A percentile compares a stretch with the other conserved stretches of the same genome.
Conservation (phyloP, 2,797 vertebrate species). For the Xiphophorus birchmanni region DNA sequence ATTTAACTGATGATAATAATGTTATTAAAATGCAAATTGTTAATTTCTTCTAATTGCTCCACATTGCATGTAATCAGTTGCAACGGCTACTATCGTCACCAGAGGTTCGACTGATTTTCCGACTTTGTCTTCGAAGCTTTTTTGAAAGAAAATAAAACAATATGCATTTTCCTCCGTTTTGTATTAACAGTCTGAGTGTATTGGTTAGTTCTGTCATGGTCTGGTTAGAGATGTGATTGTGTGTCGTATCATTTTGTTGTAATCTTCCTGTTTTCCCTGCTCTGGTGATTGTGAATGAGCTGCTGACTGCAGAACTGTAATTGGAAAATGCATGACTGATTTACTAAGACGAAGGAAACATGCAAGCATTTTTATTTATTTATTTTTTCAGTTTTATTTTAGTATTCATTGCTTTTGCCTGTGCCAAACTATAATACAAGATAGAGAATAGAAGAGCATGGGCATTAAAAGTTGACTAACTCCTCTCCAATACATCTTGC, state of each 20-base stretch:
- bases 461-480: constrained; percentile 5
- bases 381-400: constrained; percentile 21
- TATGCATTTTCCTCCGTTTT: constrained; percentile 20
- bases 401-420: constrained; percentile 19
- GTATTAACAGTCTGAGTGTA: constrained; percentile 17
- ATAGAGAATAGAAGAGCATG: constrained; percentile 12
- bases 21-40: constrained; percentile 99
- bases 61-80: constrained; percentile 91
- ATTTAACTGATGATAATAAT: constrained; percentile 92
- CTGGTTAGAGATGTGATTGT: constrained; percentile 63
- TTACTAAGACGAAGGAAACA: constrained; percentile 47
- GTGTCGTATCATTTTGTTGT: constrained; percentile 63
- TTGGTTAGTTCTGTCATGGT: constrained; percentile 56
- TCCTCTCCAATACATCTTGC: constrained; percentile 13
- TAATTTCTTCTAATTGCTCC: constrained; percentile 92
- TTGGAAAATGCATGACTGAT: constrained; percentile 76
- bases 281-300: constrained; percentile 59
- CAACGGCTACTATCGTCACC: constrained; percentile 55
- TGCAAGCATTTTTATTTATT: constrained; percentile 26
- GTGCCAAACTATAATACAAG: constrained; percentile 14
- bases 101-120: constrained; percentile 31
- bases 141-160: background rate
- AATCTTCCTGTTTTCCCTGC: constrained; percentile 71
- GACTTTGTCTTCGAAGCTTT: background rate
- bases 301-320: constrained; percentile 62